Base-by-base conservation (phyloP, 2,797 vertebrate genomes). In the Muscicapa comitata region DNA sequence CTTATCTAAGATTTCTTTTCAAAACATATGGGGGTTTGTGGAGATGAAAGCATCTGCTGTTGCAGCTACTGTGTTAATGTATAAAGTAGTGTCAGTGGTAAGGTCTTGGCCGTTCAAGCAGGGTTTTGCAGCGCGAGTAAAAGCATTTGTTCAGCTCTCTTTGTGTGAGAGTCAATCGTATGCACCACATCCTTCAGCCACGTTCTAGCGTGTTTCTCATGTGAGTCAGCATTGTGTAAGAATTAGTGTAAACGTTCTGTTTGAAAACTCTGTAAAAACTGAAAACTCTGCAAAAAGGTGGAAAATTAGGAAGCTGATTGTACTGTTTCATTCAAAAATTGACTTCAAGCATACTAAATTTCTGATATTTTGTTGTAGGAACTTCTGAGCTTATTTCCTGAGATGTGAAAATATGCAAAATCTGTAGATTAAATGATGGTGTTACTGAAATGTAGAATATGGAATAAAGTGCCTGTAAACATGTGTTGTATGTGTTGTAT, bases 141-240 rank as follows among this genome's bases (percentile, higher is more conserved):
- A 90, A 76, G 66, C 54, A 58, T 94, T 95, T 94, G 70, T 95
- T 86, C 53, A 65, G 58, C 66, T 93, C 4, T 12, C 65, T 89
- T 45, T 83, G 31, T 74, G 20, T 25, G 21, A 82, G 51, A 75
- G 25, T 93, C 91, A 48, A 31, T 45, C 28, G 43, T 25, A 33
- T 59, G 35, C 47, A 43, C 23, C 43, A 51, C 18, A 31, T 88
- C 40, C 57, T 76, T 79, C 78, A 91, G 65, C 72, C 42, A 35
- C 53, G 5, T 62, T 68, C 43, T 57, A 18, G 47, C 12, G 0
- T 74, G 78, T 66, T 93, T 96, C 74, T 83, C 15, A 2, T 55
- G 12, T 93, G 86, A 93, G 68, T 97, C 92, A 93, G 78, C 31
- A 10, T 55, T 81, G 71, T 77, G 37, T 65, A 72, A 78, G 87